Evolutionary conservation across 2,113 vertebrate species (phyloP), one percentile per base, ranked within the genome.

Genomic region (Podilymbus podiceps): DNA sequence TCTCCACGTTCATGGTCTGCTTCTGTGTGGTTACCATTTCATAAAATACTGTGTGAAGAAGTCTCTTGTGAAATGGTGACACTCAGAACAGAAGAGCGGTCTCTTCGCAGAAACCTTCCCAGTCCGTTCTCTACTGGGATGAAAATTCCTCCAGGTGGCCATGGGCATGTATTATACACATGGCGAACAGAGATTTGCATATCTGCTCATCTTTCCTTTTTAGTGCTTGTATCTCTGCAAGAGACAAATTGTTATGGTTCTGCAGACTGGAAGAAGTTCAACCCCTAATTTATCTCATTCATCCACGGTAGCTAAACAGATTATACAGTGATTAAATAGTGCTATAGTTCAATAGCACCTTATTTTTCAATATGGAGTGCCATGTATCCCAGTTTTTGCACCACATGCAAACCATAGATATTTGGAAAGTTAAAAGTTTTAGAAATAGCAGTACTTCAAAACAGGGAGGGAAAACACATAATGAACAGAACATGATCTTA

Each of bases 271-370:
- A 84, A 73, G 49, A 92, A 95, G 47, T 93, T 88, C 66, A 93
- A 20, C 62, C 64, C 62, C 88, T 53, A 91, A 85, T 96, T 97
- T 91, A 85, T 94, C 78, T 91, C 53, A 79, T 89, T 91, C 85
- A 75, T 89, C 81, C 47, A 84, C 4, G 6, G 77, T 88, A 95
- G 56, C 67, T 90, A 91, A 95, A 86, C 55, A 94, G 91, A 94
- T 91, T 94, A 85, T 56, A 80, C 30, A 83, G 75, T 56, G 85
- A 95, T 93, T 97, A 86, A 96, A 97, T 96, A 90, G 77, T 81
- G 30, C 56, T 92, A 77, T 95, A 95, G 94, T 96, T 97, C 92
- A 96, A 95, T 60, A 96, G 35, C 69, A 95, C 40, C 81, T 60
- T 95, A 69, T 96, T 95, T 89, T 97, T 89, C 94, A 95, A 15